phyloP scores from a whole-genome alignment of 2,888 invertebrate species.

The Drosophila robusta region DNA sequence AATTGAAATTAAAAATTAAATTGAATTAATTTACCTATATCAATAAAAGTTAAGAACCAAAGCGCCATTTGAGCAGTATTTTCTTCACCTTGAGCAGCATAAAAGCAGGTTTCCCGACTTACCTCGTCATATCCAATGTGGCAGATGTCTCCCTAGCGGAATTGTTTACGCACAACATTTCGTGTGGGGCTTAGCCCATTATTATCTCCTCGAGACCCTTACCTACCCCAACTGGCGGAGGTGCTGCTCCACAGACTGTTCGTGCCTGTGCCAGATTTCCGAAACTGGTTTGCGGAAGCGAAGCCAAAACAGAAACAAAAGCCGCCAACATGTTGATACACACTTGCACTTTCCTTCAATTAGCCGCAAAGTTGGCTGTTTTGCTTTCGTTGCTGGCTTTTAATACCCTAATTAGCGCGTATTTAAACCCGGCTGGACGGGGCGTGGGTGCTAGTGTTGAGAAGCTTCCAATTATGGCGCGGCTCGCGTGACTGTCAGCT shows the following conservation, averaged over 20 bases:
- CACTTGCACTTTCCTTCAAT: conserved; percentile 78
- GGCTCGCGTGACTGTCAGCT: conserved; percentile 63
- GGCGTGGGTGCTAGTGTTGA: conserved; percentile 42
- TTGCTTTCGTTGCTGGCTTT: conserved; percentile 36
- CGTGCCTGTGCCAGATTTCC: conserved; percentile 41
- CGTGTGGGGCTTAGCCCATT: background rate
- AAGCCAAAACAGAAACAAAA: background rate
- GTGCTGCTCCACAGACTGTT: conserved; percentile 9
- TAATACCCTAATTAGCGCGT: conserved; percentile 67
- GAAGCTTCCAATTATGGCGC: conserved; percentile 45
- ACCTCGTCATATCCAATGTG: no score
- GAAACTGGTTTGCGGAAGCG: conserved; percentile 57
- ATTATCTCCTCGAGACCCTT: conserved; percentile 28
- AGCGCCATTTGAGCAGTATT: no score
- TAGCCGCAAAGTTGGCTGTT: conserved; percentile 43
- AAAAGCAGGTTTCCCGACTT: no score
- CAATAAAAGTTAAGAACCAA: no score
- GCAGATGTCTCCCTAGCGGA: no score
- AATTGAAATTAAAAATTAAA: no score
- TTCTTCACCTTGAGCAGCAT: no score
- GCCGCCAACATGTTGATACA: conserved; percentile 25
- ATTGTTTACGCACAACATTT: background rate
- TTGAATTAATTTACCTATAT: no score
- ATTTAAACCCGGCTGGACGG: conserved; percentile 40
- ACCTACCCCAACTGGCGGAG: conserved; percentile 58